Percentiles rank a stretch among this genome's conserved stretches.
phyloP scores from a whole-genome alignment of 64 coral and sea anemone species.

The Dendronephthya gigantea region DNA sequence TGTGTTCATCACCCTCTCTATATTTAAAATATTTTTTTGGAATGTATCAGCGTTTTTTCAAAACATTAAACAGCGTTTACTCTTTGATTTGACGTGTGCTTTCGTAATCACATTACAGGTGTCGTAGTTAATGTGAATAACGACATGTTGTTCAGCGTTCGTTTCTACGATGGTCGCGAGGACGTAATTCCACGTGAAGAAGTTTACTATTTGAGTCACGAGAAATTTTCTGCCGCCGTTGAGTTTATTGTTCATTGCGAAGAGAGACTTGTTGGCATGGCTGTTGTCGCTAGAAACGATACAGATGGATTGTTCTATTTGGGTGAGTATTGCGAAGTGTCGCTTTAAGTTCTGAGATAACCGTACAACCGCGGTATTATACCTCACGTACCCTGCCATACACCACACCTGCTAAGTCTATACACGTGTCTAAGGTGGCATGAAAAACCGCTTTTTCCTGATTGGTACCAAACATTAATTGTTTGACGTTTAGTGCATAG shows the following conservation, averaged over 20 bases:
- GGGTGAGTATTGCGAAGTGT: too few relatives aligned
- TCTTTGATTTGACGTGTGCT: too few relatives aligned
- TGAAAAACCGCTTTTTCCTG: too few relatives aligned
- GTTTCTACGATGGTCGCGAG: constrained; percentile 90
- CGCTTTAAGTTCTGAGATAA: neutral
- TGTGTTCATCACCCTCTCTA: too few relatives aligned
- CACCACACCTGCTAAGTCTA: too few relatives aligned
- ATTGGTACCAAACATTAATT: too few relatives aligned
- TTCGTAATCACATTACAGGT: constrained; percentile 36
- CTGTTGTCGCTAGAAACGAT: constrained; percentile 90
- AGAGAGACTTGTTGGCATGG: constrained; percentile 84
- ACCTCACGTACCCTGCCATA: too few relatives aligned
- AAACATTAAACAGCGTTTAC: too few relatives aligned
- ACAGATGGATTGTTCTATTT: constrained; percentile 82
- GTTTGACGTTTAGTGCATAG: too few relatives aligned
- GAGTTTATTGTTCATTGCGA: constrained; percentile 74
- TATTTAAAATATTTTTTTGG: too few relatives aligned
- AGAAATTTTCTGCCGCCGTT: constrained; percentile 79
- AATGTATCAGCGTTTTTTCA: too few relatives aligned
- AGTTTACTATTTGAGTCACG: constrained; percentile 50
- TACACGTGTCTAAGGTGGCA: too few relatives aligned
- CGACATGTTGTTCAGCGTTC: constrained; percentile 48
- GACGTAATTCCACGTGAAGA: constrained; percentile 76
- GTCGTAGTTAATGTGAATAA: constrained; percentile 55
- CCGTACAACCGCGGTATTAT: neutral